A percentile compares a stretch with the other conserved stretches of the same genome.
Evolutionary conservation across 2,888 invertebrate species (phyloP).

Genomic region (Luffia ferchaultella): DNA sequence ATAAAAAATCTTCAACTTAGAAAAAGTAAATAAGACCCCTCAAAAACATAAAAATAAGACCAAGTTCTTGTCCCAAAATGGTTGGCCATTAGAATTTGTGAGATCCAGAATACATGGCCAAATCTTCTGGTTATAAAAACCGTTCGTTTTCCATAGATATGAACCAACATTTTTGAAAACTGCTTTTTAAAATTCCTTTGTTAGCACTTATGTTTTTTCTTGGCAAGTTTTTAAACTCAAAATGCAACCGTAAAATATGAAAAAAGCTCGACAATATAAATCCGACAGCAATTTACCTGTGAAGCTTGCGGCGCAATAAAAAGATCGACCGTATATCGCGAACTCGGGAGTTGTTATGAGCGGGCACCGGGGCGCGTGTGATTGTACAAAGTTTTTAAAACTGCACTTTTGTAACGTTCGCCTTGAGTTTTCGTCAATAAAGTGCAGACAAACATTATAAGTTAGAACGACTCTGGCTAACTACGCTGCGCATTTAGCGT

Average conservation of each 20-base stretch:
- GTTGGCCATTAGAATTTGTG: too few species aligned
- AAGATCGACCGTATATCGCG: conserved; percentile 39
- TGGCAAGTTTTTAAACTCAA: too few species aligned
- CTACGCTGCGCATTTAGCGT: conserved; percentile 53
- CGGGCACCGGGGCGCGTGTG: conserved; percentile 20
- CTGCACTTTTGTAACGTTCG: conserved; percentile 22
- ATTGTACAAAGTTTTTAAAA: conserved; percentile 40
- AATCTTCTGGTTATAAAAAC: too few species aligned
- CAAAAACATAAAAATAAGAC: too few species aligned
- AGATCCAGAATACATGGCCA: too few species aligned
- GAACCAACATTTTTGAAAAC: too few species aligned
- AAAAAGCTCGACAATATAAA: conserved; percentile 20
- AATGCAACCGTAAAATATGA: conserved; percentile 29
- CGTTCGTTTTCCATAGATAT: too few species aligned
- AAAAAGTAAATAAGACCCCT: too few species aligned
- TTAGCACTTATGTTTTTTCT: too few species aligned
- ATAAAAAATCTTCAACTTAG: too few species aligned
- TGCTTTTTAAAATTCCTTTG: too few species aligned
- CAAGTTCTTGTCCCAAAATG: too few species aligned
- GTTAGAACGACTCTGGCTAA: conserved; percentile 24
- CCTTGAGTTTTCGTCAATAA: conserved; percentile 21
- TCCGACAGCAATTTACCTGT: conserved; percentile 24
- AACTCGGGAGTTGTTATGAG: conserved; percentile 46
- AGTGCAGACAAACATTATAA: conserved; percentile 25
- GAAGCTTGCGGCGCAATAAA: conserved; percentile 26